phyloP scores from a whole-genome alignment of 2,113 vertebrate genomes.

The Tetrao urogallus region DNA sequence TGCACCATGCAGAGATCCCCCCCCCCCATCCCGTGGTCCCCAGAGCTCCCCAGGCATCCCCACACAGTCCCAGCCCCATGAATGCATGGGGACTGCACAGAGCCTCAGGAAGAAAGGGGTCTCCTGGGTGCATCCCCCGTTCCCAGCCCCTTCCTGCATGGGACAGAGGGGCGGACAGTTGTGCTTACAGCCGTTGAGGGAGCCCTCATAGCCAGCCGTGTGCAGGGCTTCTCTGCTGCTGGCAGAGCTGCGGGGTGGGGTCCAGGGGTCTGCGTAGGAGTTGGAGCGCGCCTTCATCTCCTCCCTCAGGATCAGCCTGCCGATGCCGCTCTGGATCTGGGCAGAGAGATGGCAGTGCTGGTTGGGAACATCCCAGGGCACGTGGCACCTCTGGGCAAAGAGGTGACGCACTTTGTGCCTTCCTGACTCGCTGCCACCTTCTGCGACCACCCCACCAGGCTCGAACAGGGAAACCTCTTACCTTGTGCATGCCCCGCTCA shows the following conservation, averaged over 20 bases:
- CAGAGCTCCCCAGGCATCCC: not conserved
- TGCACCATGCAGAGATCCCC: accelerated
- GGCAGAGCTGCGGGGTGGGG: conserved; percentile 91
- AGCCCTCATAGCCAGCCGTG: conserved; percentile 87
- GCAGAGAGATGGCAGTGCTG: not conserved
- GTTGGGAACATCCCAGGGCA: not conserved
- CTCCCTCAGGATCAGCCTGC: conserved; percentile 97
- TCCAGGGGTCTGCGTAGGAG: conserved; percentile 97
- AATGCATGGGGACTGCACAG: not conserved
- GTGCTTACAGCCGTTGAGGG: conserved; percentile 95
- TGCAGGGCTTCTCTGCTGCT: conserved; percentile 97
- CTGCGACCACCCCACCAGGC: not conserved
- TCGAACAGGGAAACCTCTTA: conserved; percentile 30
- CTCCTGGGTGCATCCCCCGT: not conserved
- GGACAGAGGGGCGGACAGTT: not conserved
- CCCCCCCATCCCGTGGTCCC: accelerated
- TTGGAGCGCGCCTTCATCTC: conserved; percentile 98
- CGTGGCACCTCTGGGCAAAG: not conserved
- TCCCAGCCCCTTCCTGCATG: not conserved
- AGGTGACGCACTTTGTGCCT: not conserved
- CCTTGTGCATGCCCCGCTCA: conserved; percentile 85
- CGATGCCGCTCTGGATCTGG: conserved; percentile 96
- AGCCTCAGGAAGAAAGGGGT: not conserved
- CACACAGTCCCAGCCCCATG: accelerated
- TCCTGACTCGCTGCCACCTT: not conserved